Evolutionary conservation across 2,113 vertebrate genomes (phyloP), one percentile per base, ranked within the genome.

Genomic region (Eublepharis macularius): DNA sequence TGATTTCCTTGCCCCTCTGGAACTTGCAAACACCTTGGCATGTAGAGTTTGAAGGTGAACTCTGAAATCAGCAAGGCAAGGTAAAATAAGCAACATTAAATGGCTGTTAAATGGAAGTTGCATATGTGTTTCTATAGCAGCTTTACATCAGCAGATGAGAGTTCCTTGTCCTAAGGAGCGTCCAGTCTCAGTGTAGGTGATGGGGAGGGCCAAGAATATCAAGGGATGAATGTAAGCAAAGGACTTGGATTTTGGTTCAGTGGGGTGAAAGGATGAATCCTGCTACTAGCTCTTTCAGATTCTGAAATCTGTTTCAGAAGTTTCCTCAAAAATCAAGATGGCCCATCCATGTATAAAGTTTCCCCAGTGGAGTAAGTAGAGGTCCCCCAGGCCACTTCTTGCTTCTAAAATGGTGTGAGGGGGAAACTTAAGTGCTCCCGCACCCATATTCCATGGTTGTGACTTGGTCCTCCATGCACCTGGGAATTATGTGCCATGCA

Each of bases 1-100:
- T 3, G 5, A 51, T 95, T 94, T 93, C 92, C 47, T 0, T 60
- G 87, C 87, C 4, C 19, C 88, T 12, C 77, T 88, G 91, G 87
- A 92, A 92, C 89, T 80, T 86, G 80, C 69, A 29, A 80, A 69
- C 69, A 82, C 84, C 86, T 87, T 54, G 60, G 78, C 82, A 87
- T 47, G 0, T 0, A 0, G 39, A 41, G 21, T 60, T 49, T 65
- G 0, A 5, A 81, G 0, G 73, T 1, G 2, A 34, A 60, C 0
- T 0, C 1, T 0, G 69, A 60, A 79, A n/a, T 0, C 0, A 79
- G 90, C 73, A 77, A 84, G 21, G 3, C 85, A 54, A 54, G 16
- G 16, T 57, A 21, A 24, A 57, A 57, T 57, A 24, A 57, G 54
- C 54, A 57, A 24, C 24, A 21, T n/a, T n/a, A n/a, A n/a, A n/a